A percentile compares a stretch with the other conserved stretches of the same genome.
Evolutionary conservation across 2,888 invertebrate species (phyloP).

Genomic region (Temnothorax unifasciatus): DNA sequence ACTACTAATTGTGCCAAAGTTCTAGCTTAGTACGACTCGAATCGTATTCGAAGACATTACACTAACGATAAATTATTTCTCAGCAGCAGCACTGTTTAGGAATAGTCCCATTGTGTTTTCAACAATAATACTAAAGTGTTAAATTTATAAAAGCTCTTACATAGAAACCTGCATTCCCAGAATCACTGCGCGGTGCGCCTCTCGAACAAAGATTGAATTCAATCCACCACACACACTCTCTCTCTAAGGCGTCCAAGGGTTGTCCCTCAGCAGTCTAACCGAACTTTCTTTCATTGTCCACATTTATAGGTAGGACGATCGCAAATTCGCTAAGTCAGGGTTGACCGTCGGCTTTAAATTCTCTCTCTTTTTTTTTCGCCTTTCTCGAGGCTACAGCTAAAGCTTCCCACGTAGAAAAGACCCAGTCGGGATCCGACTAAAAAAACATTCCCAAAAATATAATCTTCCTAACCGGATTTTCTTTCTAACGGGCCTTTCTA

Average conservation of each 20-base stretch:
- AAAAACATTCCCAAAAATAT: neutral
- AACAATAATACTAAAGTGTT: neutral
- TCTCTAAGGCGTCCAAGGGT: neutral
- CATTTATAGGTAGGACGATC: neutral
- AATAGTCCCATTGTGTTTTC: neutral
- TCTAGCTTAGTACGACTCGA: neutral
- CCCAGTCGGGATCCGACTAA: neutral
- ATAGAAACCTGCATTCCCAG: neutral
- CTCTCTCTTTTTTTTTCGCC: neutral
- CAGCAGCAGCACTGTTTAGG: neutral
- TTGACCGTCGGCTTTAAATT: neutral
- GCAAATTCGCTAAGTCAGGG: neutral
- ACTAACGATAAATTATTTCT: neutral
- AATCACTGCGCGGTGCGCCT: neutral
- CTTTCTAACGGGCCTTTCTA: neutral
- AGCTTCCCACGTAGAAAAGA: neutral
- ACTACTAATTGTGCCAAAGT: neutral
- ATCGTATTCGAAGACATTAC: neutral
- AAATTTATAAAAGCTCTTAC: too few relatives aligned
- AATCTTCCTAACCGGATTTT: too few relatives aligned
- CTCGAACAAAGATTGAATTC: neutral
- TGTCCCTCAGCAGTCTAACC: neutral
- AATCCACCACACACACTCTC: neutral
- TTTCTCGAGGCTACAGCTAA: neutral
- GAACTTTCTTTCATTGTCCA: slow-evolving; percentile 11